Conservation (phyloP, 2,113 vertebrate genomes). For the Paratilapia polleni region DNA sequence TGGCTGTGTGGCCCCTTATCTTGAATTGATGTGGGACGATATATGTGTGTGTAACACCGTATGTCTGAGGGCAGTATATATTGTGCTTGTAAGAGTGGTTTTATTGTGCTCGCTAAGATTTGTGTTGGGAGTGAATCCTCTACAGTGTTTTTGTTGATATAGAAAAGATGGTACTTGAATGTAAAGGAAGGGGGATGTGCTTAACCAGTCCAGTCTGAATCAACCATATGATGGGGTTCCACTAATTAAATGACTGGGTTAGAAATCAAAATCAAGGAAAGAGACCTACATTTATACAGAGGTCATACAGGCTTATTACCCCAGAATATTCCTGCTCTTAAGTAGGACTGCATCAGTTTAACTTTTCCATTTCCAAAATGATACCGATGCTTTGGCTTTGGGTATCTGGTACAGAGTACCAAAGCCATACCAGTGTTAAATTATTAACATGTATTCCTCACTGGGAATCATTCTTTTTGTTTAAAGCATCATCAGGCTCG, state of each 20-base stretch:
- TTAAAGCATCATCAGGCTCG: no score
- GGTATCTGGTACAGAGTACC: no score
- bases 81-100: not conserved
- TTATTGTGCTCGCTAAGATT: not conserved
- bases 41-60: not conserved
- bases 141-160: not conserved
- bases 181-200: not conserved
- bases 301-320: accelerated
- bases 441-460: no score
- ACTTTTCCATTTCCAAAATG: no score
- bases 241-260: not conserved
- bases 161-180: conserved; percentile 1
- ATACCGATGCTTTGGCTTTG: no score
- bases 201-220: not conserved
- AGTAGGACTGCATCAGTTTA: no score
- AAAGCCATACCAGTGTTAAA: no score
- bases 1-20: not conserved
- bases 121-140: not conserved
- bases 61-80: not conserved
- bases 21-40: conserved; percentile 21
- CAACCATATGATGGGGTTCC: not conserved
- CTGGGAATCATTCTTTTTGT: no score
- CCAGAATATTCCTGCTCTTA: not conserved
- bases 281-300: not conserved
- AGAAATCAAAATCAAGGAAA: not conserved